Conservation (phyloP, 2,797 vertebrate genomes). For the Schizothorax lantsangensis region DNA sequence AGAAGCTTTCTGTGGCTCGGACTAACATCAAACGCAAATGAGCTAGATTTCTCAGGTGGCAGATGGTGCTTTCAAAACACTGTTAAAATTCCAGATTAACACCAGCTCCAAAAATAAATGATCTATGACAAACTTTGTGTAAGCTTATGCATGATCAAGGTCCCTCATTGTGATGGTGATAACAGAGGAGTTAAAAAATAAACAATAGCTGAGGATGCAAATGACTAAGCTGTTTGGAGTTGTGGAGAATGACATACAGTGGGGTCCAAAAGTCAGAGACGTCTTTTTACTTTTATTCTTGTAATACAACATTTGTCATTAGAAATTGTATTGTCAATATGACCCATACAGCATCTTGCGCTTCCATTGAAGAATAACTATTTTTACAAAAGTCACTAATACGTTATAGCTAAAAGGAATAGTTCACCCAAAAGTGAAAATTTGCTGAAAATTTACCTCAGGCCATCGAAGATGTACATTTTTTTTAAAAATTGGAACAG, state of each 20-base stretch:
- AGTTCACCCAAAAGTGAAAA: too few relatives aligned
- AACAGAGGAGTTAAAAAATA: slow-evolving; percentile 56
- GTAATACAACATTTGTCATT: not conserved
- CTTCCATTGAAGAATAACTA: not conserved
- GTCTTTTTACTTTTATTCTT: not conserved
- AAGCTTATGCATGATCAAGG: slow-evolving; percentile 59
- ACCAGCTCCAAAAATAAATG: slow-evolving; percentile 73
- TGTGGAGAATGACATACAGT: not conserved
- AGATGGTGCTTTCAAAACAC: slow-evolving; percentile 69
- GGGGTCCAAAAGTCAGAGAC: not conserved
- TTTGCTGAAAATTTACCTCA: not conserved
- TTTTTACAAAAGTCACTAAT: not conserved
- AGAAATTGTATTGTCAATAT: not conserved
- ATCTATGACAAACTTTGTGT: slow-evolving; percentile 46
- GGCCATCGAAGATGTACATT: not conserved
- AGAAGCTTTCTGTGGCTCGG: slow-evolving; percentile 66
- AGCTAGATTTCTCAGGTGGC: slow-evolving; percentile 71
- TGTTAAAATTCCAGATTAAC: slow-evolving; percentile 74
- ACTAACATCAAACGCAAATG: slow-evolving; percentile 70
- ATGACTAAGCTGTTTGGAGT: not conserved
- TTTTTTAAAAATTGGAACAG: too few relatives aligned
- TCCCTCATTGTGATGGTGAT: slow-evolving; percentile 58
- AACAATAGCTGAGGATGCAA: slow-evolving; percentile 60
- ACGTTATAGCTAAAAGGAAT: too few relatives aligned
- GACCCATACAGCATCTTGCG: not conserved